Conservation (phyloP, 2,113 vertebrate genomes). For the Rhea pennata region DNA sequence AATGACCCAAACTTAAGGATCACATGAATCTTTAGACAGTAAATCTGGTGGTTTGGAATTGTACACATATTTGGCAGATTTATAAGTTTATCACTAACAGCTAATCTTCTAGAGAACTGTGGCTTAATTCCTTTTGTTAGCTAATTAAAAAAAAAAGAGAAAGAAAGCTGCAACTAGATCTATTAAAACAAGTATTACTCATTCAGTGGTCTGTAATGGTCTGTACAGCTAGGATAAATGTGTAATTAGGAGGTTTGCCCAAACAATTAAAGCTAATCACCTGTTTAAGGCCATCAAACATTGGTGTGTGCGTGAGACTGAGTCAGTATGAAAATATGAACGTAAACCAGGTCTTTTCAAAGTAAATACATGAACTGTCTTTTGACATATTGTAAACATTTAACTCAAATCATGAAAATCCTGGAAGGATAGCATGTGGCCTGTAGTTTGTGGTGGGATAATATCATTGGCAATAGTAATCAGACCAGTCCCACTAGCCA, state of each 20-base stretch:
- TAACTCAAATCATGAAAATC: background rate
- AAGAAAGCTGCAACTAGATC: slow-evolving; percentile 39
- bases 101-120: slow-evolving; percentile 41
- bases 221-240: background rate
- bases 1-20: slow-evolving; percentile 33
- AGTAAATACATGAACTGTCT: background rate
- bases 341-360: background rate
- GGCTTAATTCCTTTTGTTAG: slow-evolving; percentile 62
- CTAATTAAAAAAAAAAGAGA: slow-evolving; percentile 31
- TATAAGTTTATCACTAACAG: slow-evolving; percentile 52
- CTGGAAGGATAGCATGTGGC: background rate
- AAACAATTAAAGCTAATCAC: slow-evolving; percentile 52
- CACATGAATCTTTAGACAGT: slow-evolving; percentile 46
- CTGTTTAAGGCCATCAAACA: background rate
- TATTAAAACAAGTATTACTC: slow-evolving; percentile 32
- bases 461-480: background rate
- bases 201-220: background rate
- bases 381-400: background rate
- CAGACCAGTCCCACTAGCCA: background rate
- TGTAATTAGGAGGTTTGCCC: slow-evolving; percentile 28
- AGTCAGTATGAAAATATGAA: background rate
- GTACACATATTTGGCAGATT: slow-evolving; percentile 66
- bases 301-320: background rate
- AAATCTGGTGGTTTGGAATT: slow-evolving; percentile 33
- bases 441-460: background rate